Base-by-base conservation (phyloP, 2,888 invertebrate genomes). In the Tiliacea aurago region DNA sequence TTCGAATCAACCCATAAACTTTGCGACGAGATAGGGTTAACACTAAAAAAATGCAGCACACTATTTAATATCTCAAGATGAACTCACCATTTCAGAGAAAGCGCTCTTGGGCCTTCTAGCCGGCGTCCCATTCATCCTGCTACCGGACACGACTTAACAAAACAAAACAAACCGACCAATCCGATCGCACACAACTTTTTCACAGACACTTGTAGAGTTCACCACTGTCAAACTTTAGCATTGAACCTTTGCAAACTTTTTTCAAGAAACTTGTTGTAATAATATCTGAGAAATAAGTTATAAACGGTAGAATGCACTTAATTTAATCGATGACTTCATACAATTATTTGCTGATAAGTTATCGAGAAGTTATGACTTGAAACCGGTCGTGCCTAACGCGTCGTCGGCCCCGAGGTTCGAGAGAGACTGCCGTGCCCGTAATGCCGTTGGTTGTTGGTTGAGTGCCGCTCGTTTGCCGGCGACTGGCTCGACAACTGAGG, bases 261-360 rank as follows among this genome's bases (percentile, higher is more conserved):
- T 73, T 55, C 41, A 68, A 66, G 55, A 68, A 76, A 77, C 82
- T 59, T 53, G 23, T 53, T 66, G 2, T 49, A 76, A 75, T 69
- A 81, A 68, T 69, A 81, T 81, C 68, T 62, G 70, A 62, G 65
- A 53, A 80, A 77, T 76, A 81, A 77, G 61, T 76, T 76, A 66
- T 72, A 72, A 72, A 72, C 85, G 72, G 64, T 81, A 75, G 65
- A 70, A 59, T 86, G 82, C 89, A 93, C 91, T 94, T 93, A 93
- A 93, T 93, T 93, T 89, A 91, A 94, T 94, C 95, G 95, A 95
- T 96, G 96, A 96, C 95, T 95, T 95, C 95, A 95, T 95, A 90
- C 93, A 94, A 93, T 93, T 91, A 93, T 93, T 92, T 90, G 90
- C 91, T 94, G 95, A 95, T 95, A 96, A 95, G 93, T 95, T 96